Evolutionary conservation across 2,113 vertebrate species (phyloP), one percentile per base, ranked within the genome.

Genomic region (Archocentrus centrarchus): DNA sequence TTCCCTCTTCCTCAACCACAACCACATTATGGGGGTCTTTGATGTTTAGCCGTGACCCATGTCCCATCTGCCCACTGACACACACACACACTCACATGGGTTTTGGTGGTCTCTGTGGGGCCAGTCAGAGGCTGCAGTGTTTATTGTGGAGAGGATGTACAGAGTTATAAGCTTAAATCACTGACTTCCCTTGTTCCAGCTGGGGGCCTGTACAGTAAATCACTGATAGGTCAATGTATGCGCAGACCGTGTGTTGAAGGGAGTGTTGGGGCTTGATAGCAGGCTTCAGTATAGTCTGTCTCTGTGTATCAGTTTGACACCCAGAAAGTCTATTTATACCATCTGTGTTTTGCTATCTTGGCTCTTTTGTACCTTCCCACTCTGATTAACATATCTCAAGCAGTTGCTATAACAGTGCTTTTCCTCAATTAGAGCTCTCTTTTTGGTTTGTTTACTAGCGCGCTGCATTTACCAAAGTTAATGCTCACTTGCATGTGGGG

Each of bases 91-190:
- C n/a, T 37, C 78, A 83, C 62, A 53, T 39, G 84, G 75, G 68
- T 80, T 22, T 86, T 44, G 53, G 61, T 86, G 83, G 86, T 89
- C 90, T 76, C 86, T 60, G 1, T 53, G 84, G 85, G 80, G 57
- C 79, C 77, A 3, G 59, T 91, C 85, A 70, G 53, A 83, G 86
- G 79, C 83, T 86, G 89, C 41, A 2, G 58, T 93, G 88, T 93
- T 93, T 93, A 90, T 79, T 88, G 80, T 84, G 68, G 22, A 79
- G 88, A 90, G 92, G 92, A 93, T 91, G 92, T 89, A 73, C 64
- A 83, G 70, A 75, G 81, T 79, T 86, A 75, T 82, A 83, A 81
- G 79, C 79, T 86, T 79, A 90, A 93, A 93, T 95, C 91, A 87
- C 90, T 68, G 80, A 90, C 91, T 94, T 95, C 91, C 87, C 63